These are phyloP conservation scores for Bombyx mori DNA, from an alignment of 1,140 invertebrate species.

Conservation along the genomic window DNA sequence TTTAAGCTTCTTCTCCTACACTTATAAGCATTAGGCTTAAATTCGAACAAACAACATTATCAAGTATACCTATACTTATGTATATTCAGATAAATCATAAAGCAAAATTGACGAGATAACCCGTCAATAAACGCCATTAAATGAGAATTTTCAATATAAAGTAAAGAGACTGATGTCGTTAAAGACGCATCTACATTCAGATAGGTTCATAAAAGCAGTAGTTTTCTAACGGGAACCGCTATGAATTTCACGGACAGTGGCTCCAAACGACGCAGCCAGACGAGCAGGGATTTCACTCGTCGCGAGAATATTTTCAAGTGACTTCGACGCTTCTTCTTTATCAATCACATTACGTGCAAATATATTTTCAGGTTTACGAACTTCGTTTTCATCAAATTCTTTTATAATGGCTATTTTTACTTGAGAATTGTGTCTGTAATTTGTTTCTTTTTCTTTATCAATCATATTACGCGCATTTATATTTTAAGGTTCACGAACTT, in stretches of 20 bases:
- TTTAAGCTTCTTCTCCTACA: no score
- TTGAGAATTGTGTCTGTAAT: no score
- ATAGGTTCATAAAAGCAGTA: slow-evolving; percentile 13
- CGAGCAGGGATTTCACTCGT: slow-evolving; percentile 44
- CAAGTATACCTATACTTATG: no score
- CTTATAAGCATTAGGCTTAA: no score
- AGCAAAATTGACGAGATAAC: no score
- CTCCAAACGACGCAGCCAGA: slow-evolving; percentile 56
- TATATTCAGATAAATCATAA: no score
- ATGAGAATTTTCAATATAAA: slow-evolving; percentile 6
- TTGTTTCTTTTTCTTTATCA: no score
- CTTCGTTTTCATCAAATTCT: slow-evolving; percentile 2
- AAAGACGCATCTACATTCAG: slow-evolving; percentile 11
- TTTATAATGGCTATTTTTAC: slow-evolving; percentile 2
- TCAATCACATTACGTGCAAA: slow-evolving; percentile 11
- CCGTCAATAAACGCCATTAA: not conserved
- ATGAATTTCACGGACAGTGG: slow-evolving; percentile 63
- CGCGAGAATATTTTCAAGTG: slow-evolving; percentile 30
- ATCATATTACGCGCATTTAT: no score
- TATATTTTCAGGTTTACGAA: slow-evolving; percentile 18
- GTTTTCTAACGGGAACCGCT: slow-evolving; percentile 28
- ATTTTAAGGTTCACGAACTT: no score
- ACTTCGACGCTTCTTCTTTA: no score
- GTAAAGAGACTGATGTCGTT: no score
- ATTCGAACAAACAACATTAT: no score